phyloP scores from a whole-genome alignment of 2,888 invertebrate genomes.

The Oscheius sp. region DNA sequence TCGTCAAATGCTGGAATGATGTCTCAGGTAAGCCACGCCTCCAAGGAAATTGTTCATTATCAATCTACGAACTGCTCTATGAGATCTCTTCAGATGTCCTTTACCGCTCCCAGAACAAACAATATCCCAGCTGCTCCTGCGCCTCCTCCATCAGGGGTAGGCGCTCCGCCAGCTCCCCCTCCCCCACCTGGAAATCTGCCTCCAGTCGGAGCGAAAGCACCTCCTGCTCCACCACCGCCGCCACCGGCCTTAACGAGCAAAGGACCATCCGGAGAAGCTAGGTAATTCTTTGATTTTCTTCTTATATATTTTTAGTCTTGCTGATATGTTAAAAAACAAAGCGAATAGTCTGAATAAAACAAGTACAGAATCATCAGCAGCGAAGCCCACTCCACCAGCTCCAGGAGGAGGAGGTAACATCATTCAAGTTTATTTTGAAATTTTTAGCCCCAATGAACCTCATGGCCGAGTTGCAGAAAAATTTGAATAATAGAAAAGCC shows the following conservation, averaged over 20 bases:
- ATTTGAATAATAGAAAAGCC: constrained; percentile 41
- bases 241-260: neutral
- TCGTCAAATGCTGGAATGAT: constrained; percentile 26
- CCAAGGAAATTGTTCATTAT: neutral
- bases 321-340: constrained; percentile 40
- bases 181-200: constrained; percentile 39
- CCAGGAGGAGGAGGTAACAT: constrained; percentile 6
- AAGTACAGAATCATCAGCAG: neutral
- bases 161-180: constrained; percentile 36
- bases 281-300: neutral
- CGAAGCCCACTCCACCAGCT: neutral
- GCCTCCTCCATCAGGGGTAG: constrained; percentile 34
- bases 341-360: neutral
- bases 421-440: neutral
- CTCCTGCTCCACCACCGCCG: constrained; percentile 43
- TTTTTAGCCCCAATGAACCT: constrained; percentile 9
- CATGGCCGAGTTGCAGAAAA: constrained; percentile 34
- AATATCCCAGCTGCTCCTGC: constrained; percentile 26
- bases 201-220: constrained; percentile 8
- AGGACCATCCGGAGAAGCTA: neutral
- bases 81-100: constrained; percentile 19
- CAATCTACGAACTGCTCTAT: neutral
- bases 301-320: constrained; percentile 29
- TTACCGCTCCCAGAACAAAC: neutral
- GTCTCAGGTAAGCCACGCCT: constrained; percentile 13